Evolutionary conservation across 2,888 invertebrate species (phyloP), one percentile per base, ranked within the genome.

Genomic region (Julus scandinavius): DNA sequence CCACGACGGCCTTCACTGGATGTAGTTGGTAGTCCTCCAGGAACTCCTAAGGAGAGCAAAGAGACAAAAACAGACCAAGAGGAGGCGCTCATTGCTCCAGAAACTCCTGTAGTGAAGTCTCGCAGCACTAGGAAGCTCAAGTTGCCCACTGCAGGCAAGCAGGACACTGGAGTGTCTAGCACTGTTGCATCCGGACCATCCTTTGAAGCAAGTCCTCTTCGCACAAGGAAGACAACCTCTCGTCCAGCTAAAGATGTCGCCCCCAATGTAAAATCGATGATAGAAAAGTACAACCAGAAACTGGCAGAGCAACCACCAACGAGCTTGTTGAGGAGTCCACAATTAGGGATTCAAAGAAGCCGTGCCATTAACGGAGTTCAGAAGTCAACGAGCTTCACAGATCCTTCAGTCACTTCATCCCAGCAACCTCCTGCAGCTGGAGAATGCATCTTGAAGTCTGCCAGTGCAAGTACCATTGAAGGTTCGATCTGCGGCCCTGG

Each of bases 261-360:
- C 5, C 88, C 88, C 29, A 88, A 87, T 45, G 87, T 88, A 38
- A 87, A 80, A 29, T 40, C 84, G 17, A 88, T 88, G 88, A 87
- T 88, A 15, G 88, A 88, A 72, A 88, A 88, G 83, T 88, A 84
- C 84, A 88, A 88, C 87, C 45, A 87, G 38, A 88, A 88, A 45
- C 40, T 88, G 58, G 85, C 85, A 29, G 88, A 54, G 41, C 85
- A 85, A 6, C 29, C 58, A 4, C 45, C 86, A 11, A 40, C 45
- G 11, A 88, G 54, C n/a, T 13, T 88, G 86, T 17, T 84, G 40
- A 38, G 88, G n/a, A 88, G 84, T 20, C 85, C 85, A 3, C 86
- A 87, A 20, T 38, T 87, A 38, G 87, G 87, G 40, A 7, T 41
- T 17, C 40, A 87, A 17, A 40, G 87, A 11, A 72, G 15, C 17